Evolutionary conservation across 2,113 vertebrate genomes (phyloP), one percentile per base, ranked within the genome.

Genomic region (Emydura subglobosa): DNA sequence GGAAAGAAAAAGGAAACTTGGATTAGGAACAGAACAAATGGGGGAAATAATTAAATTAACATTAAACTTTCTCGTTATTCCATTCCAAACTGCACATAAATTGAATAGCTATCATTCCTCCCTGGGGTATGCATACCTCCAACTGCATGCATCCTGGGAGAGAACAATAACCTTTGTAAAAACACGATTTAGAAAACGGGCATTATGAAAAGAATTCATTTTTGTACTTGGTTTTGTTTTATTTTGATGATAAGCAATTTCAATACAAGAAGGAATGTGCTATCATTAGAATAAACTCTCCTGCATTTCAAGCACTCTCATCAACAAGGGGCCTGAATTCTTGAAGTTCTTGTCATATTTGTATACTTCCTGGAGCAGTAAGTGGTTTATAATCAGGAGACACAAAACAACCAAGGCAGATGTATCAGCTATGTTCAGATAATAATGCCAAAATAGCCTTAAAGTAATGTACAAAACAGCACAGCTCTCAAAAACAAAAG

Each of bases 11-110:
- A 96, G 85, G 88, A 97, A 97, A 96, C 83, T 88, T 92, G 83
- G 91, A 97, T 90, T 91, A 95, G 93, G 94, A 97, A 95, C 87
- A 93, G 87, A 95, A 94, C 93, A 97, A 95, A 76, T 83, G 79
- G 44, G 65, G 91, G 85, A 96, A 97, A 97, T 93, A 87, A 97
- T 96, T 96, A 95, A 94, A 95, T 97, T 97, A 96, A 84, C 90
- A 97, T 97, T 95, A 93, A 90, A 54, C n/a, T 89, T 95, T 79
- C 82, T 94, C 92, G 86, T 94, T 95, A 93, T 95, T 94, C 47
- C 55, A 76, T 89, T 95, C 89, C 88, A 92, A 92, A 96, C 87
- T 92, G 55, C 54, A 72, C 10, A 94, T 92, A 95, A 96, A 95
- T 25, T 85, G 83, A 95, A 68, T 91, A 95, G 94, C 90, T 92